phyloP scores from a whole-genome alignment of 2,888 invertebrate species.

The Synergus itoensis region DNA sequence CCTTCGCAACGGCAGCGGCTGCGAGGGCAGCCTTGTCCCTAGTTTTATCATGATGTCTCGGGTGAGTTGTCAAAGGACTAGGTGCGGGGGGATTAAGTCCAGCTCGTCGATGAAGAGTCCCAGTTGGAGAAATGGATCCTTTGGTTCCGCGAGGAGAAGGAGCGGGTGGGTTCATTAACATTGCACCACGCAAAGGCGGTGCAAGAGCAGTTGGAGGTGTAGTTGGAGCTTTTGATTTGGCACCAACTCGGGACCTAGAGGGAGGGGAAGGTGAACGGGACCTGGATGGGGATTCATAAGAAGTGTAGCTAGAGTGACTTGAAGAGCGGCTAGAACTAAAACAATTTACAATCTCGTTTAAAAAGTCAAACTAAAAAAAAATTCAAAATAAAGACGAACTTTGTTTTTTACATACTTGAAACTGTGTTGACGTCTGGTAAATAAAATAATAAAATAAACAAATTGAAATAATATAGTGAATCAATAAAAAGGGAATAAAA shows the following conservation, averaged over 20 bases:
- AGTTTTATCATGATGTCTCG: constrained; percentile 70
- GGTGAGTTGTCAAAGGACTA: constrained; percentile 69
- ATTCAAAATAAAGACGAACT: neutral
- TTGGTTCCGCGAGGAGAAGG: constrained; percentile 81
- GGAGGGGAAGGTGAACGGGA: constrained; percentile 79
- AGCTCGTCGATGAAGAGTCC: constrained; percentile 73
- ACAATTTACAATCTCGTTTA: constrained; percentile 58
- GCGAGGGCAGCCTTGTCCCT: constrained; percentile 73
- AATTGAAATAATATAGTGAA: neutral
- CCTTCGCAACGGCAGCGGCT: constrained; percentile 74
- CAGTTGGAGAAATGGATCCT: constrained; percentile 74
- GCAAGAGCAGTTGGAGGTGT: constrained; percentile 71
- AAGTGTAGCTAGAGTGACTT: constrained; percentile 78
- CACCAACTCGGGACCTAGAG: constrained; percentile 76
- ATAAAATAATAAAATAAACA: neutral
- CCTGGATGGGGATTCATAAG: constrained; percentile 78
- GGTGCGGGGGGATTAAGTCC: constrained; percentile 76
- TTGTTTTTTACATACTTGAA: neutral
- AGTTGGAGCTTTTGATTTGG: constrained; percentile 71
- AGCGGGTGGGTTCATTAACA: constrained; percentile 88
- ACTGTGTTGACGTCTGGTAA: neutral
- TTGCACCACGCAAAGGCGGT: constrained; percentile 81
- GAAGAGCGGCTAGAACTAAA: constrained; percentile 79
- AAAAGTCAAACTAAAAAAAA: constrained; percentile 29
- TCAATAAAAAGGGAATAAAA: too few relatives aligned